Base-by-base conservation (phyloP, 2,113 vertebrate genomes). In the Machaerirhynchus nigripectus region DNA sequence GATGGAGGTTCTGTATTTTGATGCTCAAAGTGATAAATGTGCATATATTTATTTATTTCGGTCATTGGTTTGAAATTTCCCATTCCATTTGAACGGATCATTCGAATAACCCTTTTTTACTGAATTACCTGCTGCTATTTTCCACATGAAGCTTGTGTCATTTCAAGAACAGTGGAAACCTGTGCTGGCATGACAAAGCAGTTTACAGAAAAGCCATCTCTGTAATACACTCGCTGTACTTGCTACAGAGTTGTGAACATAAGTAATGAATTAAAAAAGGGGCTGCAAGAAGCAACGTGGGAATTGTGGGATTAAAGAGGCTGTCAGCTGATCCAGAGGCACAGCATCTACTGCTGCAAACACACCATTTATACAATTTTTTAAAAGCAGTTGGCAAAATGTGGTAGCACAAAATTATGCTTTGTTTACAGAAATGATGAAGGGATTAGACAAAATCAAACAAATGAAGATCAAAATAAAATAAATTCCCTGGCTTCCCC, bases 231-330 rank as follows among this genome's bases (percentile, higher is more conserved):
- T 89, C 7, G 1, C 55, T 2, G 2, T 17, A 30, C 61, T 60
- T 49, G 37, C 50, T 46, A 42, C 64, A 74, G 68, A 77, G 50
- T 21, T 70, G 46, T 69, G 59, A 92, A 64, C 40, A 11, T 9
- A 39, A 77, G 23, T 17, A 84, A 87, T 67, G 77, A 84, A 94
- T 91, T 80, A 57, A 92, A 77, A 33, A 87, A 61, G 64, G 69
- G 64, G 33, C n/a, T 70, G 30, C 15, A 39, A 56, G 70, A 39
- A 90, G 52, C 35, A 90, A 5, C 2, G 24, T 71, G 70, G 75
- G 75, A 90, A 79, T 60, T 6, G 2, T 4, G 4, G 91, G 79
- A 71, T 90, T 79, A 84, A 80, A 89, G 78, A 71, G 47, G 63
- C 49, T 91, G 53, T 27, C 55, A 57, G 57, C 7, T 40, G 37